A percentile compares a stretch with the other conserved stretches of the same genome.
Evolutionary conservation across 2,113 vertebrate species (phyloP).

Genomic region (Rousettus leschenaultii): DNA sequence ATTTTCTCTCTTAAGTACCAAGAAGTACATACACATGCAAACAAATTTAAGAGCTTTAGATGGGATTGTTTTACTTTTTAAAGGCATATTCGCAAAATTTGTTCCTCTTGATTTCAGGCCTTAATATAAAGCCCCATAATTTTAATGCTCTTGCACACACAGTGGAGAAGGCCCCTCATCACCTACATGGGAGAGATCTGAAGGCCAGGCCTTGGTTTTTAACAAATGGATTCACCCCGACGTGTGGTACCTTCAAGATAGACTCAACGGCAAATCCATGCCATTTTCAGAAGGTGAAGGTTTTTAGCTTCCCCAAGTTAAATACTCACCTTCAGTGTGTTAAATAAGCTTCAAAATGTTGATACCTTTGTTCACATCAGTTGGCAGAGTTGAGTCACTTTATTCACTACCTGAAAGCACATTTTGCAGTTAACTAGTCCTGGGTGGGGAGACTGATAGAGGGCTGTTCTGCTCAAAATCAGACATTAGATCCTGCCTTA

Average conservation of each 20-base stretch:
- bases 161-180: not conserved
- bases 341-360: not conserved
- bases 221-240: not conserved
- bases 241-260: not conserved
- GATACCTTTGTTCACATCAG: not conserved
- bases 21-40: conserved; percentile 26
- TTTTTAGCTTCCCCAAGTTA: not conserved
- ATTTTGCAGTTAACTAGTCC: not conserved
- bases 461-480: not conserved
- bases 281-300: not conserved
- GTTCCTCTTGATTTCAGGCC: not conserved
- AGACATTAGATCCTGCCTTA: not conserved
- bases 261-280: not conserved
- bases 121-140: not conserved
- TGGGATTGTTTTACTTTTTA: not conserved
- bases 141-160: not conserved
- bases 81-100: not conserved
- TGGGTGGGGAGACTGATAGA: not conserved
- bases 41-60: conserved; percentile 7
- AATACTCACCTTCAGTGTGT: not conserved
- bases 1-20: conserved; percentile 59
- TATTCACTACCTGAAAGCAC: not conserved
- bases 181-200: not conserved
- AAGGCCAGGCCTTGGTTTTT: not conserved
- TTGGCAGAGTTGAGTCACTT: not conserved